phyloP scores from a whole-genome alignment of 2,113 vertebrate species.

The Bubo blakistoni region DNA sequence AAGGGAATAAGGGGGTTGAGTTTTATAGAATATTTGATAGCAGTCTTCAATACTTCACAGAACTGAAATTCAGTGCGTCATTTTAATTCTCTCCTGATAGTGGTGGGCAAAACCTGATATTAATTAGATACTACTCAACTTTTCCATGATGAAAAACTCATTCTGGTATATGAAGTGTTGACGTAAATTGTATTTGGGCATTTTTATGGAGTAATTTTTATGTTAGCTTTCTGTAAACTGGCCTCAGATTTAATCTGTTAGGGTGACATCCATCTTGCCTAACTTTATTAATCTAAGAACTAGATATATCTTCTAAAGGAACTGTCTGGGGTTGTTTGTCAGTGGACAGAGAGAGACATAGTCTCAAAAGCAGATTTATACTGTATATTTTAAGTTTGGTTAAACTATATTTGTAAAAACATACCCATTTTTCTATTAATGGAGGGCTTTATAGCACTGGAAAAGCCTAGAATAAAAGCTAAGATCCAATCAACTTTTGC shows the following conservation, averaged over 20 bases:
- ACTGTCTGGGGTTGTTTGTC: background rate
- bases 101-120: background rate
- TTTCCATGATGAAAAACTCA: background rate
- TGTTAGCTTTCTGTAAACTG: background rate
- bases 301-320: background rate
- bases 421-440: background rate
- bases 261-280: background rate
- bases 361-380: background rate
- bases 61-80: background rate
- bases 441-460: background rate
- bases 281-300: background rate
- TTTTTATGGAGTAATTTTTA: background rate
- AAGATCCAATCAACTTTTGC: background rate
- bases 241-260: background rate
- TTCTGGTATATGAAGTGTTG: background rate
- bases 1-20: background rate
- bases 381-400: background rate
- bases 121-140: background rate
- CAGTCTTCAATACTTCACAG: background rate
- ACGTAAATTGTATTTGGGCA: background rate
- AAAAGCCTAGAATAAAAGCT: background rate
- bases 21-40: constrained; percentile 1
- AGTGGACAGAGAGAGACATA: background rate
- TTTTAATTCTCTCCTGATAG: background rate
- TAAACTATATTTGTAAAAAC: background rate